Evolutionary conservation across 2,888 invertebrate genomes (phyloP).

Genomic region (Lepidocyrtoides sp.): DNA sequence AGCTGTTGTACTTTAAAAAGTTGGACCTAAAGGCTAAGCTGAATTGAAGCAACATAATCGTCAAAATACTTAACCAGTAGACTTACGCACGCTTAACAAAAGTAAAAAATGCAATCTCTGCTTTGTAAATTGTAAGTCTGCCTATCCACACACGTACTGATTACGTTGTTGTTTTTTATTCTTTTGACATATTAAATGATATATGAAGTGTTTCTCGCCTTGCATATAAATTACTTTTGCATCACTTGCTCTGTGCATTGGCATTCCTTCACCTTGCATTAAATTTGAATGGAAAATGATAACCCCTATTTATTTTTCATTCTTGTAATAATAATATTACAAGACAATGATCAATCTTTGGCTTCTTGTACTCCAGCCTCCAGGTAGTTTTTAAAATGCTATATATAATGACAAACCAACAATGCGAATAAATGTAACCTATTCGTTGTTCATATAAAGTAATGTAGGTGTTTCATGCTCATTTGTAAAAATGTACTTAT

Average conservation of each 20-base stretch:
- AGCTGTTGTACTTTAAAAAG: neutral
- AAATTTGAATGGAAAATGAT: constrained; percentile 33
- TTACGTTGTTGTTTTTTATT: constrained; percentile 45
- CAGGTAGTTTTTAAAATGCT: neutral
- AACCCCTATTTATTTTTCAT: neutral
- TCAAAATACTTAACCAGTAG: constrained; percentile 37
- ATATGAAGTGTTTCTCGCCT: constrained; percentile 55
- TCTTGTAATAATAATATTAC: neutral
- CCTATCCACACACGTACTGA: constrained; percentile 9
- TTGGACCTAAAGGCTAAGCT: constrained; percentile 61
- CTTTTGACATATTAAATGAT: constrained; percentile 60
- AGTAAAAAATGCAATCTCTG: constrained; percentile 44
- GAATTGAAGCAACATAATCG: no score
- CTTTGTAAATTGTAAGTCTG: constrained; percentile 52
- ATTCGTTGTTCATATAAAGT: neutral
- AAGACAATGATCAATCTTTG: constrained; percentile 1
- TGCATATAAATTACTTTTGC: constrained; percentile 42
- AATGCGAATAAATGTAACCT: neutral
- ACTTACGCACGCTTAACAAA: constrained; percentile 1
- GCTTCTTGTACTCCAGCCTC: constrained; percentile 17
- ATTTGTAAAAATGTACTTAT: constrained; percentile 60
- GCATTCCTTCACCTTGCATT: neutral
- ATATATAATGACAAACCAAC: neutral
- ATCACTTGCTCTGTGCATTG: neutral
- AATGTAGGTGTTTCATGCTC: constrained; percentile 61